Conservation (phyloP, 2,113 vertebrate genomes). For the Psephotus haematonotus region DNA sequence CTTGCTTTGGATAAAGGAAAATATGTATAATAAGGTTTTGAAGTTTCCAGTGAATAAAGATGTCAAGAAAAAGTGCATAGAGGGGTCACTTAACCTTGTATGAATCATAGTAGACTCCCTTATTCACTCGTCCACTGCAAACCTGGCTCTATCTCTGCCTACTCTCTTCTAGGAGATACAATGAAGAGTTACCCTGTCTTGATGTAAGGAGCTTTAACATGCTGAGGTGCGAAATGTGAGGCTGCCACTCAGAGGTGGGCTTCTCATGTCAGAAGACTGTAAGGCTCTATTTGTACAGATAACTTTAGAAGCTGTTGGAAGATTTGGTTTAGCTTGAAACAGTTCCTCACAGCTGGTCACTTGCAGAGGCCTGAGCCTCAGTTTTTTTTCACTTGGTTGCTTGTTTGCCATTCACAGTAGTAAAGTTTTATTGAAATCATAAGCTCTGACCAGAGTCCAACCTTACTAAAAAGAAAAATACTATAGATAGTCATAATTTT, state of each 20-base stretch:
- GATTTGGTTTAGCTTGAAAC: neutral
- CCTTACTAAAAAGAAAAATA: neutral
- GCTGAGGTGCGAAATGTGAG: neutral
- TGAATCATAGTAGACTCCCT: neutral
- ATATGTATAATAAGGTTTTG: neutral
- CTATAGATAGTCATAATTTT: neutral
- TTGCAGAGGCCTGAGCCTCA: neutral
- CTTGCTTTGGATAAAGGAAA: neutral
- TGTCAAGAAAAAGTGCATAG: neutral
- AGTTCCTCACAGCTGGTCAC: fast-evolving
- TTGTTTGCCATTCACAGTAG: neutral
- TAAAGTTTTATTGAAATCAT: neutral
- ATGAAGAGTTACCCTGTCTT: neutral
- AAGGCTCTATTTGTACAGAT: neutral
- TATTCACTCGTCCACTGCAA: neutral
- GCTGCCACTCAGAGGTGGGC: neutral
- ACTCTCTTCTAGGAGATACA: no score
- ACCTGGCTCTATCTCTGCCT: neutral
- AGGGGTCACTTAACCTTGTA: neutral
- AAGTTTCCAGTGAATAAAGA: neutral
- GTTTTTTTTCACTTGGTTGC: neutral
- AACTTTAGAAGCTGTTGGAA: fast-evolving
- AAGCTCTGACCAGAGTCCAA: neutral
- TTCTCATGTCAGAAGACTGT: fast-evolving
- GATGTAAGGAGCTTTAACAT: neutral